Percentiles rank a stretch among this genome's conserved stretches.
phyloP scores from a whole-genome alignment of 2,797 vertebrate genomes.

The Protonibea diacanthus region DNA sequence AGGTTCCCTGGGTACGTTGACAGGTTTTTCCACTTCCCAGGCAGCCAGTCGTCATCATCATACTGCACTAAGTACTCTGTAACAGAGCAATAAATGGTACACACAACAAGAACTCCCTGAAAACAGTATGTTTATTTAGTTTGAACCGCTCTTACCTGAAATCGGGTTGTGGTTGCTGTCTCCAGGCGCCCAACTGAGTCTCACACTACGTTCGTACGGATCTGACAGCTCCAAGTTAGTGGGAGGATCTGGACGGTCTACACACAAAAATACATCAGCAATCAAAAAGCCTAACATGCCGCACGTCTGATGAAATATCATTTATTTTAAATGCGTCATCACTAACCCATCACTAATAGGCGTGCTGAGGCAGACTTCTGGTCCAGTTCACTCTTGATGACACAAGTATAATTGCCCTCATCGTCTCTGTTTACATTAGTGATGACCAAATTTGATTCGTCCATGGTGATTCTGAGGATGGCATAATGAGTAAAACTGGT shows the following conservation, averaged over 20 bases:
- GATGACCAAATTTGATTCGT: slow-evolving; percentile 94
- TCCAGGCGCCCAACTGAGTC: slow-evolving; percentile 93
- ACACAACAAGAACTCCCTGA: not conserved
- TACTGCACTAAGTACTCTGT: slow-evolving; percentile 94
- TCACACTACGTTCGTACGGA: slow-evolving; percentile 91
- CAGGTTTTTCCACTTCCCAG: slow-evolving; percentile 93
- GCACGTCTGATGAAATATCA: not conserved
- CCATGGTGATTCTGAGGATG: slow-evolving; percentile 89
- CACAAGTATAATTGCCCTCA: slow-evolving; percentile 94
- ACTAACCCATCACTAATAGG: slow-evolving; percentile 92
- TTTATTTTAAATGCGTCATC: slow-evolving; percentile 51
- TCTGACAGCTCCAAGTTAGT: slow-evolving; percentile 93
- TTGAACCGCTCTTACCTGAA: slow-evolving; percentile 84
- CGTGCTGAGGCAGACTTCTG: slow-evolving; percentile 92
- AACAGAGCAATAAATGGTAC: slow-evolving; percentile 2
- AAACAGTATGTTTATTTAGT: slow-evolving; percentile 2
- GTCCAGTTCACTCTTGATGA: slow-evolving; percentile 94
- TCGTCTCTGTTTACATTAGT: slow-evolving; percentile 90
- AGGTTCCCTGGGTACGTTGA: slow-evolving; percentile 92
- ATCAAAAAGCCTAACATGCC: slow-evolving; percentile 1
- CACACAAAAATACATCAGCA: slow-evolving; percentile 10
- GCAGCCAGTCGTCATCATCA: slow-evolving; percentile 93
- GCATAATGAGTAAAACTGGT: not conserved
- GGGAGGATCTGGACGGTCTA: slow-evolving; percentile 93
- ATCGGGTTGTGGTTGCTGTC: slow-evolving; percentile 95